Conservation (phyloP, 2,113 vertebrate genomes). For the Phyllostomus hastatus region DNA sequence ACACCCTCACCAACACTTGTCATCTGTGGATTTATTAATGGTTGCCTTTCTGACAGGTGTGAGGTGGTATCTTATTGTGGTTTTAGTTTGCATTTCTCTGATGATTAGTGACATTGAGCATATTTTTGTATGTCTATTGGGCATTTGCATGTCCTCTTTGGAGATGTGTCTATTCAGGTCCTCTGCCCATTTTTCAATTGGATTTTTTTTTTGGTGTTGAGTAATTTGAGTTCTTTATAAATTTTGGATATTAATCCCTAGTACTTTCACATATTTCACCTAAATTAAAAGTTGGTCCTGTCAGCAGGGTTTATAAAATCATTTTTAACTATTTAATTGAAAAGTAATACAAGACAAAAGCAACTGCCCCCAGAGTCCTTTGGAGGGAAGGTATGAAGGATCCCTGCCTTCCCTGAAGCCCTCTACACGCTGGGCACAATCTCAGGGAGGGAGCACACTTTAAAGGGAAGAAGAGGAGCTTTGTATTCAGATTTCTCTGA, state of each 20-base stretch:
- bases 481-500: neutral
- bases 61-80: neutral
- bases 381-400: neutral
- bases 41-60: neutral
- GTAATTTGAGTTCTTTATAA: neutral
- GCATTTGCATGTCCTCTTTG: neutral
- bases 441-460: neutral
- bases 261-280: neutral
- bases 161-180: neutral
- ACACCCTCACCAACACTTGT: neutral
- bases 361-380: neutral
- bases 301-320: neutral
- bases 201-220: neutral
- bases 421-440: neutral
- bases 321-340: neutral
- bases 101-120: neutral
- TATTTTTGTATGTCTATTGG: neutral
- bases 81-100: neutral
- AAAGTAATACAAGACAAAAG: neutral
- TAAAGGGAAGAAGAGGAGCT: neutral
- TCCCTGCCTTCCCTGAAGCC: neutral
- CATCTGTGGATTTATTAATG: neutral
- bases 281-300: neutral
- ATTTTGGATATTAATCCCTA: neutral
- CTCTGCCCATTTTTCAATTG: neutral